Evolutionary conservation across 1,140 invertebrate species (phyloP), one percentile per base, ranked within the genome.

Genomic region (Drosophila littoralis): DNA sequence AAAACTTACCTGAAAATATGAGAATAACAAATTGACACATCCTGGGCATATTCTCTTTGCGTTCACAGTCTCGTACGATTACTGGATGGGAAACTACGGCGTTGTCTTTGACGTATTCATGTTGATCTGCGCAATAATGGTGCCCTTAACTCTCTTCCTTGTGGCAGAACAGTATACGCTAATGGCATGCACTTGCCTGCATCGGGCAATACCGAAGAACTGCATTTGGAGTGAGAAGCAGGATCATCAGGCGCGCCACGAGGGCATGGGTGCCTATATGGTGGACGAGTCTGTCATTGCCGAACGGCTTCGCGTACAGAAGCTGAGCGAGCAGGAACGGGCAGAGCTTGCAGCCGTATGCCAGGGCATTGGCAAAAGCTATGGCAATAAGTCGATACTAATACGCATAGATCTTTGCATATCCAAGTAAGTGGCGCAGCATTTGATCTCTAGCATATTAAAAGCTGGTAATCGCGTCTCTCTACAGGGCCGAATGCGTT

Each of bases 401-500:
- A 43, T 52, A 1, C 61, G 71, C 12, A 8, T 90, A 10, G 71
- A 85, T 54, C 33, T 88, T 1, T 54, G 38, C 8, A 42, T 88
- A 9, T 38, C 13, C 10, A 79, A 69, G 83, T 88, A 10, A 59
- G 81, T 57, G 2, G 32, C 13, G 8, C 4, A 36, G 6, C 9
- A 13, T 6, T n/a, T n/a, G 13, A 8, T 0, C 22, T 28, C 4
- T 4, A 28, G 22, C 22, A 28, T 28, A 28, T 28, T 28, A 3
- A 28, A 5, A 28, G 4, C 22, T 28, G 22, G 22, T 28, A 28
- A 28, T 28, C 4, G 22, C 28, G 22, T 1, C 15, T 51, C 7
- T 13, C 1, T 3, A 0, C 32, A 90, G 85, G 28, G 15, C 67
- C 7, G 84, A 89, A 33, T 81, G 86, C 48, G 0, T 90, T 7